phyloP scores from a whole-genome alignment of 2,797 vertebrate species.

The Nannoperca australis region DNA sequence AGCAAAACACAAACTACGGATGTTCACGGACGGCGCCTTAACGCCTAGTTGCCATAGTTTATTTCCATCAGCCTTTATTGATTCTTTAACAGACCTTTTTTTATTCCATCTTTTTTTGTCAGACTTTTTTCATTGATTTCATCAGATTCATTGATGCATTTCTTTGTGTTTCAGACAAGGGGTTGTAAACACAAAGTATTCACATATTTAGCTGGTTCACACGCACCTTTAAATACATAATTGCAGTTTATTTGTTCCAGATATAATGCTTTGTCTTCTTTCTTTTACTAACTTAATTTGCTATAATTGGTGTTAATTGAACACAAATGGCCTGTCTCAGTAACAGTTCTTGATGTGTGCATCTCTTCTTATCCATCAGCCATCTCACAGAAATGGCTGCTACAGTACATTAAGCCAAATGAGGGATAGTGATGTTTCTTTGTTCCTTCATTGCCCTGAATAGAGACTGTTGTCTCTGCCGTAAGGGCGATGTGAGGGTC shows the following conservation, averaged over 20 bases:
- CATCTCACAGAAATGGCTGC: constrained; percentile 27
- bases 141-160: not conserved
- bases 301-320: constrained; percentile 16
- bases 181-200: not conserved
- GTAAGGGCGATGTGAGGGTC: constrained; percentile 47
- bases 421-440: constrained; percentile 49
- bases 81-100: not conserved
- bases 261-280: not conserved
- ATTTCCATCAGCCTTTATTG: not conserved
- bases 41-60: not conserved
- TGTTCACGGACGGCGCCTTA: not conserved
- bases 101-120: not conserved
- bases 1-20: not conserved
- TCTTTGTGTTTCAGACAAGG: not conserved
- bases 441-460: constrained; percentile 55
- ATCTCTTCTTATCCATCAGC: constrained; percentile 27
- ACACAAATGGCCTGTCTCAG: constrained; percentile 11
- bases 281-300: constrained; percentile 13
- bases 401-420: constrained; percentile 34
- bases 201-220: not conserved
- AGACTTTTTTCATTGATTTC: not conserved
- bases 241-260: not conserved
- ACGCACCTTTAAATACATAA: not conserved
- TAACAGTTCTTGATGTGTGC: constrained; percentile 9
- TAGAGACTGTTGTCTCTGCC: constrained; percentile 49